Conservation (phyloP, 2,113 vertebrate species). For the Fregata magnificens region DNA sequence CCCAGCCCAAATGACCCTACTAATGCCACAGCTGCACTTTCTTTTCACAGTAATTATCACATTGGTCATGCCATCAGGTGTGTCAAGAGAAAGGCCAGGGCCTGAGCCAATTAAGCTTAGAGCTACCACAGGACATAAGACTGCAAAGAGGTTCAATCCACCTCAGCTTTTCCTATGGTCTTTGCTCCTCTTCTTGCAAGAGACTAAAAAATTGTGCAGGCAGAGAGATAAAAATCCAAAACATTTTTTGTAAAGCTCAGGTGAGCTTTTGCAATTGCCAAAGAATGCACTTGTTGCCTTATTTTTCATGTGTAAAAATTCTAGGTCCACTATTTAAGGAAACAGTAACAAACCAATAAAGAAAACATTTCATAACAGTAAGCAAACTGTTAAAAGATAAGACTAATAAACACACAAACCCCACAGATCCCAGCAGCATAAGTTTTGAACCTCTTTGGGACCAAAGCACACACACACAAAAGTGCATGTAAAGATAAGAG, state of each 20-base stretch:
- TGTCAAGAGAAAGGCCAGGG: not conserved
- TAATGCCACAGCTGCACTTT: not conserved
- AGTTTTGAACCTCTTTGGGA: not conserved
- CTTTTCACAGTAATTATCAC: not conserved
- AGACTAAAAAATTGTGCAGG: not conserved
- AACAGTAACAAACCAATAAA: not conserved
- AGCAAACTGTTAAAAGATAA: not conserved
- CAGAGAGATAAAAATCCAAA: not conserved
- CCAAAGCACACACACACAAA: not conserved
- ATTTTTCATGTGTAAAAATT: not conserved
- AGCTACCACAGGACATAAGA: not conserved
- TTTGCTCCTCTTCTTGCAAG: not conserved
- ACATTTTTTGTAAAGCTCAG: not conserved
- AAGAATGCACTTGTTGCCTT: not conserved
- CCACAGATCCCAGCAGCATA: not conserved
- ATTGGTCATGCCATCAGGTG: not conserved
- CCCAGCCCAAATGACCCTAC: not conserved
- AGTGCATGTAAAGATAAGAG: not conserved
- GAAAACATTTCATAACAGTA: not conserved
- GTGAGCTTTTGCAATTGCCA: not conserved
- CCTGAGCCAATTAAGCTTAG: no score
- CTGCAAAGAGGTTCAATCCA: not conserved
- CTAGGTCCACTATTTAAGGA: not conserved
- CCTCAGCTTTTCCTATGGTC: not conserved
- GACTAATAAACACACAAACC: not conserved